Percentiles rank a stretch among this genome's conserved stretches.
Evolutionary conservation across 2,113 vertebrate species (phyloP).

Genomic region (Deroptyus accipitrinus): DNA sequence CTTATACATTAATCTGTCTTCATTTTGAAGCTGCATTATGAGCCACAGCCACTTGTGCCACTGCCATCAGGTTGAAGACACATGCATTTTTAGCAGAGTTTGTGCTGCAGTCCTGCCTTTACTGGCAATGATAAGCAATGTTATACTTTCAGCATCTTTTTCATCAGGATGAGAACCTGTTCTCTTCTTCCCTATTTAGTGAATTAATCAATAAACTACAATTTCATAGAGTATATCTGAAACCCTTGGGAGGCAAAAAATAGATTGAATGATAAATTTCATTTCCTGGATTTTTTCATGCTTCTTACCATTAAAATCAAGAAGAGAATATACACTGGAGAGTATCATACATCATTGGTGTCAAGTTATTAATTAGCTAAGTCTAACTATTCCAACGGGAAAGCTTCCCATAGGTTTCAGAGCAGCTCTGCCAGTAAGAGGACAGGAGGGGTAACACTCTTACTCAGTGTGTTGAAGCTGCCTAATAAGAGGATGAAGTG

Average conservation of each 20-base stretch:
- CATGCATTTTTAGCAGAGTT: not conserved
- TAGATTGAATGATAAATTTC: not conserved
- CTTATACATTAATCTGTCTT: not conserved
- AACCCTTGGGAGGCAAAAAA: not conserved
- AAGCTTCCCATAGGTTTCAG: not conserved
- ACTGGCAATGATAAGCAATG: not conserved
- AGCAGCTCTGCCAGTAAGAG: not conserved
- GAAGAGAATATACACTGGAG: not conserved
- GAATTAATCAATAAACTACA: not conserved
- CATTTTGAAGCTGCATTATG: not conserved
- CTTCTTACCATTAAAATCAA: not conserved
- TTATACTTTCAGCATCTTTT: not conserved
- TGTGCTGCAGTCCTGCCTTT: not conserved
- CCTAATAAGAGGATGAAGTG: not conserved
- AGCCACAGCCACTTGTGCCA: not conserved
- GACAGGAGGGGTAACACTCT: not conserved
- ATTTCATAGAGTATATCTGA: not conserved
- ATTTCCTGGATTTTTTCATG: not conserved
- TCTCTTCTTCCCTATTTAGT: not conserved
- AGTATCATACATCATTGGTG: not conserved
- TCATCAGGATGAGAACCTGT: not conserved
- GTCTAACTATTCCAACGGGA: not conserved
- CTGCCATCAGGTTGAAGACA: not conserved
- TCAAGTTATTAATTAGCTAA: constrained; percentile 5
- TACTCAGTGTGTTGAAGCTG: not conserved